Evolutionary conservation across 2,888 invertebrate genomes (phyloP).

Genomic region (Pollenia amentaria): DNA sequence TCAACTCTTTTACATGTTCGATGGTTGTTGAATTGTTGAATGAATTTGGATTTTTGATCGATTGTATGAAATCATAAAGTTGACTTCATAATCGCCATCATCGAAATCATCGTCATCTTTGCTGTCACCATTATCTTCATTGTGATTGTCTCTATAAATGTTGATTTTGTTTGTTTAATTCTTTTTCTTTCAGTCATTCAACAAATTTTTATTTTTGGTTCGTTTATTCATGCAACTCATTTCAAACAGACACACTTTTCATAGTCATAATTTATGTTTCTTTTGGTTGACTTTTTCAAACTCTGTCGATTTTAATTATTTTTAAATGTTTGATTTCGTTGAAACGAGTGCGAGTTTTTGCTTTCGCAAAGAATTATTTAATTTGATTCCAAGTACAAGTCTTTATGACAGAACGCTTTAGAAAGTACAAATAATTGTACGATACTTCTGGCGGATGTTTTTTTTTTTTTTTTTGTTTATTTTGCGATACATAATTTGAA

Average conservation of each 20-base stretch:
- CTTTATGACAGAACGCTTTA: slow-evolving; percentile 57
- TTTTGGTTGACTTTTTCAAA: slow-evolving; percentile 40
- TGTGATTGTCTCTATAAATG: slow-evolving; percentile 24
- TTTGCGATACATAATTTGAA: not conserved
- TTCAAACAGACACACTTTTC: slow-evolving; percentile 14
- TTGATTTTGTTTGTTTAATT: slow-evolving; percentile 24
- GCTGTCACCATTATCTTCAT: slow-evolving; percentile 41
- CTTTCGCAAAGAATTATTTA: slow-evolving; percentile 34
- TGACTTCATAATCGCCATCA: slow-evolving; percentile 69
- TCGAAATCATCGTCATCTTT: slow-evolving; percentile 37
- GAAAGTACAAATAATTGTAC: slow-evolving; percentile 54
- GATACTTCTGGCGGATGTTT: slow-evolving; percentile 46
- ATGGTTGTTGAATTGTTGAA: slow-evolving; percentile 6
- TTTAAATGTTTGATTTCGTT: slow-evolving; percentile 47
- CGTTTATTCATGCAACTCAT: slow-evolving; percentile 26
- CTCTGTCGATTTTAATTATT: slow-evolving; percentile 64
- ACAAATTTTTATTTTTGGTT: not conserved
- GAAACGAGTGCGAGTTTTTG: slow-evolving; percentile 29
- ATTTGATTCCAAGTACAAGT: not conserved
- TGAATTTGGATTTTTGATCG: slow-evolving; percentile 42
- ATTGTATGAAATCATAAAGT: slow-evolving; percentile 67
- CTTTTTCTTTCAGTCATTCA: slow-evolving; percentile 17
- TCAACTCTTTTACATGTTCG: slow-evolving; percentile 10
- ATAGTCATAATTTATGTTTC: slow-evolving; percentile 51
- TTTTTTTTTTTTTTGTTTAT: not conserved